A percentile compares a stretch with the other conserved stretches of the same genome.
These are phyloP conservation scores for Turnix velox DNA, from an alignment of 2,113 vertebrate genomes.

Conservation along the genomic window DNA sequence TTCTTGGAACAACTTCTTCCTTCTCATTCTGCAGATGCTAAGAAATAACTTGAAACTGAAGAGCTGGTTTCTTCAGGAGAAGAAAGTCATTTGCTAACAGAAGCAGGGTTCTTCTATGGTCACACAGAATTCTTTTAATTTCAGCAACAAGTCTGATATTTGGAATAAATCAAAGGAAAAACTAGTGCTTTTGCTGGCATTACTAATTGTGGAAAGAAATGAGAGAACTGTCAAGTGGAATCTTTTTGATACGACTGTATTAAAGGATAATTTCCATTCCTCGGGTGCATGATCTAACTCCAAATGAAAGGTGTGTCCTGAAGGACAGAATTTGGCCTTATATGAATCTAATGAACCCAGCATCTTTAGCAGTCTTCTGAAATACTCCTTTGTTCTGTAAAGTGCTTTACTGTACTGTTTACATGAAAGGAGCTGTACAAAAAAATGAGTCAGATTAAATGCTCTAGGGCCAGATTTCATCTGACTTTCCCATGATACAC, in stretches of 20 bases:
- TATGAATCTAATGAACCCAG: slow-evolving; percentile 14
- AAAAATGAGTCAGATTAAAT: slow-evolving; percentile 24
- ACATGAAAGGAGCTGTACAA: slow-evolving; percentile 18
- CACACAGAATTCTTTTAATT: background rate
- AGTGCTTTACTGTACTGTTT: slow-evolving; percentile 13
- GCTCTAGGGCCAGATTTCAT: slow-evolving; percentile 17
- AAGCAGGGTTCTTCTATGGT: background rate
- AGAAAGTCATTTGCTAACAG: background rate
- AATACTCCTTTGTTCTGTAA: slow-evolving; percentile 31
- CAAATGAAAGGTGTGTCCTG: slow-evolving; percentile 48
- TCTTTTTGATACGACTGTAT: background rate
- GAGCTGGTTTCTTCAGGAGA: background rate
- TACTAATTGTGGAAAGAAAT: slow-evolving; percentile 42
- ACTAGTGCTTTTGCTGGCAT: background rate
- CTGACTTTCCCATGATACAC: background rate
- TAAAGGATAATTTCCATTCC: slow-evolving; percentile 41
- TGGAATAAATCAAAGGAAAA: slow-evolving; percentile 28
- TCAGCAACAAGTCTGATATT: background rate
- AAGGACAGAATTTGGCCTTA: slow-evolving; percentile 20
- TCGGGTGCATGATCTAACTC: background rate
- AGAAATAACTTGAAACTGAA: background rate
- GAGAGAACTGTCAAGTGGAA: slow-evolving; percentile 42
- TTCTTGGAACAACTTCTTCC: background rate
- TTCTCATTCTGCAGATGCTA: background rate
- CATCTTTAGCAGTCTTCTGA: slow-evolving; percentile 20